Evolutionary conservation across 2,797 vertebrate genomes (phyloP), one percentile per base, ranked within the genome.

Genomic region (Tokudaia tokunoshimensis): DNA sequence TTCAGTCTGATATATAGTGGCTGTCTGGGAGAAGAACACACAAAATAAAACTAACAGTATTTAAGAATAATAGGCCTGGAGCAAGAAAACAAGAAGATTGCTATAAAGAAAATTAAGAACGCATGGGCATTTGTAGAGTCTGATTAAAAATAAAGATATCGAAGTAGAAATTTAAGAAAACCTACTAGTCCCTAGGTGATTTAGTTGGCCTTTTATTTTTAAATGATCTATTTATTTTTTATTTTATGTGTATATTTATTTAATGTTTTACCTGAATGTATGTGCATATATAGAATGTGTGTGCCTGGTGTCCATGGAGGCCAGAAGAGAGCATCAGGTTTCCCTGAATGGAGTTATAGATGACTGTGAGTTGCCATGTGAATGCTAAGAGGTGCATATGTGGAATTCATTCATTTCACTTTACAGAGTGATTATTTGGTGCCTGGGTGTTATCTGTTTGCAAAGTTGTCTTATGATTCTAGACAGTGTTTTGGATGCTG

Each of bases 381-480:
- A 19, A 50, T 50, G 1, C 41, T 67, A 37, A 44, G 29, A 44
- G 37, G 15, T 20, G 3, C 22, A n/a, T 12, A 26, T 20, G 70
- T 74, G 26, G 55, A 44, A 22, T 41, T 9, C 50, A 57, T 12
- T 55, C 6, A 55, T 50, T 84, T 87, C 84, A 72, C 26, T 44
- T 31, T 85, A 47, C 26, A n/a, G 7, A 6, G 5, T 80, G 11
- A 81, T 91, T 92, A 34, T 31, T 94, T 80, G 72, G 63, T 61
- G 55, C 76, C 57, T 29, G 61, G 47, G 10, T 74, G 86, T 90
- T 44, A 63, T 92, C 20, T 81, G 4, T 78, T 75, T 90, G 12
- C 55, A 96, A 94, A 96, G 87, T 82, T 24, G 86, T 13, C 14
- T 91, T 83, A 52, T 41, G 92, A 26, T 82, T 94, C 92, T 88